These are phyloP conservation scores for Gavia stellata DNA, from an alignment of 2,113 vertebrate species.

Conservation along the genomic window DNA sequence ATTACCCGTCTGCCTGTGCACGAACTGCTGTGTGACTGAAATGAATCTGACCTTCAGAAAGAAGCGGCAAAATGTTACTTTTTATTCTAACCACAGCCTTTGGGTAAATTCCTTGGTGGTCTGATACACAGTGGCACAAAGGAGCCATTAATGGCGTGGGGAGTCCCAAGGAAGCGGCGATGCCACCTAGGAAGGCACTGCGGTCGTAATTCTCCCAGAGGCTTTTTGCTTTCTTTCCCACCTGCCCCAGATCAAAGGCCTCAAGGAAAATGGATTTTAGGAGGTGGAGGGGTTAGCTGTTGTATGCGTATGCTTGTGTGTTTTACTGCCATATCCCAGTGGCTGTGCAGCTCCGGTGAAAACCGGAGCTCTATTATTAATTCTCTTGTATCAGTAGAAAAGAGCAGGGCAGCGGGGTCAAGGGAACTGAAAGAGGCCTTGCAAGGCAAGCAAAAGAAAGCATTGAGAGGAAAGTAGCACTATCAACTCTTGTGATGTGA, in stretches of 20 bases:
- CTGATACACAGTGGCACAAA: background rate
- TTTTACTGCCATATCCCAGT: slow-evolving; percentile 15
- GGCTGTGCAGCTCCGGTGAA: background rate
- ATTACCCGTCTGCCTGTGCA: background rate
- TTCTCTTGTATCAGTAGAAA: slow-evolving; percentile 53
- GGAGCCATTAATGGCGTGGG: background rate
- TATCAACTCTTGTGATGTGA: slow-evolving; percentile 48
- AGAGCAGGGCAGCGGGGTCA: slow-evolving; percentile 1
- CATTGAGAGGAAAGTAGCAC: slow-evolving; percentile 33
- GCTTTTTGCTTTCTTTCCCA: slow-evolving; percentile 44
- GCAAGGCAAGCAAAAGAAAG: slow-evolving; percentile 48
- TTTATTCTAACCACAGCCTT: slow-evolving; percentile 18
- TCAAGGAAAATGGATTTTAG: slow-evolving; percentile 20
- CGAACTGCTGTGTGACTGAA: background rate
- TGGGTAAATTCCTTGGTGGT: slow-evolving; percentile 35
- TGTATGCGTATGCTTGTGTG: background rate
- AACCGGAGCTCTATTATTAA: slow-evolving; percentile 25
- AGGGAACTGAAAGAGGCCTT: slow-evolving; percentile 42
- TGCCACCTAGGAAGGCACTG: slow-evolving; percentile 22
- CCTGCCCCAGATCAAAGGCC: slow-evolving; percentile 56
- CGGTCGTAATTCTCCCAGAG: background rate
- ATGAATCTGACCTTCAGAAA: slow-evolving; percentile 4
- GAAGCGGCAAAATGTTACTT: background rate
- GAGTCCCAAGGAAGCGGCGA: background rate
- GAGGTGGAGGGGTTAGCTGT: slow-evolving; percentile 12